phyloP scores from a whole-genome alignment of 1,140 invertebrate genomes.

The Ganaspis sp. region DNA sequence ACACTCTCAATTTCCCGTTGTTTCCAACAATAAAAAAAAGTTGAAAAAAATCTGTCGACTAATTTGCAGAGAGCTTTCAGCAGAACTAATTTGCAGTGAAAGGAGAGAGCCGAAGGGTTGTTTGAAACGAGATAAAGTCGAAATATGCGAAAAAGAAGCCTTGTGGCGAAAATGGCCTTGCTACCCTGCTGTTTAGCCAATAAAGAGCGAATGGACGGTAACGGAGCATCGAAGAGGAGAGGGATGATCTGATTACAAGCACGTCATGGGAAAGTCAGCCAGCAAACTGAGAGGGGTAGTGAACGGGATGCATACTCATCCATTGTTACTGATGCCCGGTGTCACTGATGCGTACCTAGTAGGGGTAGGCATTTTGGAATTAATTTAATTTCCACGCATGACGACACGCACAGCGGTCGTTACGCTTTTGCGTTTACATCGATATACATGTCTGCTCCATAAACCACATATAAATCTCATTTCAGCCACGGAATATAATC shows the following conservation, averaged over 20 bases:
- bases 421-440: conserved; percentile 35
- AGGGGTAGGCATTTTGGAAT: conserved; percentile 61
- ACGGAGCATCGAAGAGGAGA: conserved; percentile 56
- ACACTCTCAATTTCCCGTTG: no score
- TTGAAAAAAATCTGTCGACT: no score
- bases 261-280: conserved; percentile 73
- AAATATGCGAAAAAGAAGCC: conserved; percentile 22
- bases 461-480: conserved; percentile 30
- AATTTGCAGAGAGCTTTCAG: no score
- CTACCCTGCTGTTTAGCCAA: conserved; percentile 46
- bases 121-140: background rate
- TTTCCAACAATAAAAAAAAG: no score
- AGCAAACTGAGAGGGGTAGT: conserved; percentile 51
- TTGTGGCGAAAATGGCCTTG: background rate
- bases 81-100: background rate
- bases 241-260: conserved; percentile 72
- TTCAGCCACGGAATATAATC: conserved; percentile 10
- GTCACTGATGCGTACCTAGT: conserved; percentile 67
- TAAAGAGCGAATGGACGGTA: conserved; percentile 53
- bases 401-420: conserved; percentile 58
- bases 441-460: conserved; percentile 30
- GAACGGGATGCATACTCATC: conserved; percentile 61
- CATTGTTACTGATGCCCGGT: conserved; percentile 60
- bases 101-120: background rate
- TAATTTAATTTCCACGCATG: conserved; percentile 67